Evolutionary conservation across 2,888 invertebrate species (phyloP), one percentile per base, ranked within the genome.

Genomic region (Meghimatium bilineatum): DNA sequence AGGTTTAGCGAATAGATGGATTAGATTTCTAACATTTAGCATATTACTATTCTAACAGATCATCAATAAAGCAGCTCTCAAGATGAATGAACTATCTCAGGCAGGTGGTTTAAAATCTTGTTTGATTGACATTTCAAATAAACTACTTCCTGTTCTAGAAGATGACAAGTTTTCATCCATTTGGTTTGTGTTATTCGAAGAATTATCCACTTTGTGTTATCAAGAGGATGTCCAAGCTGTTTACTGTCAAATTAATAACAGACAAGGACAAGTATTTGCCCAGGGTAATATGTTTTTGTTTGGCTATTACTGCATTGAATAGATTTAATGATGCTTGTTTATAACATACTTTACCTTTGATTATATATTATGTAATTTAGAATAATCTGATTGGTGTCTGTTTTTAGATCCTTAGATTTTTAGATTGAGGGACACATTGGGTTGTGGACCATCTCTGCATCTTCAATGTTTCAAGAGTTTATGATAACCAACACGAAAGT

Each of bases 91-190:
- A 32, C 29, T 74, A 0, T 72, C 72, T 23, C 49, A 74, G 20
- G 6, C 32, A 20, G 23, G 1, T 66, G 74, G 74, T 34, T 6
- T 38, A 14, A 67, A 66, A 12, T 29, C 67, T 23, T 78, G 63
- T 38, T 63, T 78, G 36, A 44, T 67, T 32, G 66, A 66, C 26
- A 29, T 66, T 29, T 26, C 78, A 38, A 66, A 63, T 32, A 38
- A 67, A 78, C 23, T 78, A 29, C 66, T 67, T 29, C n/a, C 49
- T 66, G 66, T 67, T 10, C 44, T 78, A 44, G 66, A 44, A 66
- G 78, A 78, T 44, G 49, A 1, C 44, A 44, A 78, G 23, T 78
- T 44, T 44, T 78, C 67, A 34, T 23, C 78, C 44, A 44, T 78
- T 8, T 78, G 78, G 78, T 20, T 49, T 26, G 44, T 32, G n/a